Conservation (phyloP, 1,140 invertebrate genomes). For the Gonatopus flavifemur region DNA sequence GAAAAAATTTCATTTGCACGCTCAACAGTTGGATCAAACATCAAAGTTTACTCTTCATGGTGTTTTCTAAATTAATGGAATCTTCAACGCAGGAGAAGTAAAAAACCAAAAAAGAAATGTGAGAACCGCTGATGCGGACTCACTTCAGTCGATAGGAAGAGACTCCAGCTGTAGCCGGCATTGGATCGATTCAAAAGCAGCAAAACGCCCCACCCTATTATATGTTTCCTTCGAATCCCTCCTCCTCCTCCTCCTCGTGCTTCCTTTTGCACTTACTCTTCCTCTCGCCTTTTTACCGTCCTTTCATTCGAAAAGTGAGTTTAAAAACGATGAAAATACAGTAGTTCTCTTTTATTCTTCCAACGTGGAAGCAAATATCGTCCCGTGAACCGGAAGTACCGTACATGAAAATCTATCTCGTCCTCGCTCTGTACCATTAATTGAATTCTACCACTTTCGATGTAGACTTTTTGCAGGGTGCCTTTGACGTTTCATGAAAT, state of each 20-base stretch:
- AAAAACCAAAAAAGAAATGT: conserved; percentile 13
- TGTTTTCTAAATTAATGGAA: too few relatives aligned
- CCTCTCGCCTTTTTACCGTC: conserved; percentile 1
- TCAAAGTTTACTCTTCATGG: too few relatives aligned
- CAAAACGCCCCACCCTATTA: conserved; percentile 52
- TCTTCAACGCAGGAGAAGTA: neutral
- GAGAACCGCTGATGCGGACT: conserved; percentile 44
- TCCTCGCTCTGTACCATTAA: conserved; percentile 28
- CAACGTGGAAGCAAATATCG: too few relatives aligned
- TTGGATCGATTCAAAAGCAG: conserved; percentile 57
- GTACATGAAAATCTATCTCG: neutral
- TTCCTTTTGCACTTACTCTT: conserved; percentile 11
- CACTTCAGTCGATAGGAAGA: conserved; percentile 36
- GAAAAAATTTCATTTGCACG: too few relatives aligned
- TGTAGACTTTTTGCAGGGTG: too few relatives aligned
- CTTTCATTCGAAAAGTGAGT: neutral
- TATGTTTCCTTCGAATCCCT: conserved; percentile 45
- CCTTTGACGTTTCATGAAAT: too few relatives aligned
- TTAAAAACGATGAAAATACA: too few relatives aligned
- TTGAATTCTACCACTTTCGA: conserved; percentile 45
- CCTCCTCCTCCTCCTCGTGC: conserved; percentile 31
- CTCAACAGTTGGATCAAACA: too few relatives aligned
- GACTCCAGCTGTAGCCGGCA: conserved; percentile 44
- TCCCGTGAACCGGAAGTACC: conserved; percentile 34
- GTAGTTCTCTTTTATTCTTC: too few relatives aligned